Evolutionary conservation across 2,113 vertebrate species (phyloP), one percentile per base, ranked within the genome.

Genomic region (Tyto alba): DNA sequence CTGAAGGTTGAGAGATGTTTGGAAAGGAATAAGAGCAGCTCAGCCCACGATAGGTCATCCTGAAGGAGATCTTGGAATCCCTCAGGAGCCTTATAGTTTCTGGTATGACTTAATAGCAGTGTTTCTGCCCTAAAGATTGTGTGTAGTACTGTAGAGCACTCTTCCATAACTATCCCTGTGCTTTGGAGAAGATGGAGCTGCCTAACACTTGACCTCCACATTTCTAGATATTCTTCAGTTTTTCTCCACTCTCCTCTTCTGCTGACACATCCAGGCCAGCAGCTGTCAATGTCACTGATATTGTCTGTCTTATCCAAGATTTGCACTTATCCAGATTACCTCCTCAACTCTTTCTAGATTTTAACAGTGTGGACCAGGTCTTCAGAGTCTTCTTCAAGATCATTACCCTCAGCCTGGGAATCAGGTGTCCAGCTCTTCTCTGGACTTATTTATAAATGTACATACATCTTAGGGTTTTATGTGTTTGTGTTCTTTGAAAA

Each of bases 401-500:
- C 25, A 4, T 53, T 85, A 60, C 19, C 77, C 72, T 86, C 67
- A 72, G 71, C 43, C 78, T 91, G 85, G 66, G 87, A 92, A 88
- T 66, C 18, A 81, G 67, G 71, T 86, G 41, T 48, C 82, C 59
- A 73, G 57, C 53, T 79, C 84, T 86, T 90, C 45, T 60, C 21
- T 64, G 25, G 43, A 29, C 36, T 90, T 90, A 69, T 86, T 74
- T 96, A 88, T 89, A 80, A 93, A 90, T 27, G 25, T 47, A 50
- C 3, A 2, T 43, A 84, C 52, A 26, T 78, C 69, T 75, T 38
- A 60, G 60, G 52, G 47, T 13, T 97, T 93, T 85, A 72, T 81
- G 52, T 88, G 68, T 93, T 95, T 88, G n/a, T 90, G 66, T 69
- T 92, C 91, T 95, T 92, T 90, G 76, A 72, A 95, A 95, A 88